Conservation (phyloP, 2,797 vertebrate genomes). For the Philypnodon macrostomus region DNA sequence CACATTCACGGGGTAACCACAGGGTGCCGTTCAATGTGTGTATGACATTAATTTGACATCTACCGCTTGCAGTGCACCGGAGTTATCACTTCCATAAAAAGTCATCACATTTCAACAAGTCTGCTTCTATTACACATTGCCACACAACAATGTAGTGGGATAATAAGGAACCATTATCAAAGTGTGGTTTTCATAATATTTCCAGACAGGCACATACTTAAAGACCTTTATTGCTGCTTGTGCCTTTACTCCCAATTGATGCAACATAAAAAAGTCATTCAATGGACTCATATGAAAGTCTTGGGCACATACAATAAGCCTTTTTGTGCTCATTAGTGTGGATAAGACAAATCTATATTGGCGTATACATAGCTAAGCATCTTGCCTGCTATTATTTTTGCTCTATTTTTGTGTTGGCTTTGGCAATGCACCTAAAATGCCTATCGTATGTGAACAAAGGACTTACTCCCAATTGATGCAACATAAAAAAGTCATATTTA, state of each 20-base stretch:
- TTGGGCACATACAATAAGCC: too few relatives aligned
- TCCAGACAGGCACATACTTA: slow-evolving; percentile 6
- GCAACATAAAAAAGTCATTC: slow-evolving; percentile 43
- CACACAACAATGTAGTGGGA: slow-evolving; percentile 27
- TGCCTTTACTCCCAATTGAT: slow-evolving; percentile 33
- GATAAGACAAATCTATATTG: too few relatives aligned
- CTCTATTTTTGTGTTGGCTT: too few relatives aligned
- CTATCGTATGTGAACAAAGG: too few relatives aligned
- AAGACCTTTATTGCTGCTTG: slow-evolving; percentile 22
- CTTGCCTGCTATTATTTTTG: too few relatives aligned
- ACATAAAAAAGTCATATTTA: slow-evolving; percentile 46
- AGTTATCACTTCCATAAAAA: slow-evolving; percentile 59
- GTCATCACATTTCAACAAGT: slow-evolving; percentile 43
- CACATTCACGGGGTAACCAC: slow-evolving; percentile 28
- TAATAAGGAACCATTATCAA: slow-evolving; percentile 42
- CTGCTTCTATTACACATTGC: slow-evolving; percentile 28
- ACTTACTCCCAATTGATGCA: slow-evolving; percentile 30
- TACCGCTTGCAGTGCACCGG: slow-evolving; percentile 45
- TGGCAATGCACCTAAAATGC: too few relatives aligned
- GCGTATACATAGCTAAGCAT: too few relatives aligned
- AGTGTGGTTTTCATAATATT: slow-evolving; percentile 37
- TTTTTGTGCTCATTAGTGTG: too few relatives aligned
- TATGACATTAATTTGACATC: slow-evolving; percentile 44
- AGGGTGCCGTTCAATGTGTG: slow-evolving; percentile 13
- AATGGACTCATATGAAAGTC: slow-evolving; percentile 36